Conservation (phyloP, 1,140 invertebrate species). For the Drosophila arawakana region DNA sequence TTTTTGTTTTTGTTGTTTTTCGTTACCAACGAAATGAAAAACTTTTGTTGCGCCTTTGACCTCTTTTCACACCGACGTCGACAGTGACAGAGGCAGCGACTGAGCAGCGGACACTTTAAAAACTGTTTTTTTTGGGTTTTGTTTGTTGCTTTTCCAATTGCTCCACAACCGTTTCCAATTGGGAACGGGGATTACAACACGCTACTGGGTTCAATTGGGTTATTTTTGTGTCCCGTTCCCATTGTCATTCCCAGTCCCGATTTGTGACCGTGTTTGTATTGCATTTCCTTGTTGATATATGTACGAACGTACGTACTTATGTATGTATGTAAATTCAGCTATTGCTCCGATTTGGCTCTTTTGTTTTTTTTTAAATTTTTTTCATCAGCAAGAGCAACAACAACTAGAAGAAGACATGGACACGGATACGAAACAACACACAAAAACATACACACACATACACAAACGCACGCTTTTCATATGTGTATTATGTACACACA, state of each 20-base stretch:
- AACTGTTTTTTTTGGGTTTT: conserved; percentile 38
- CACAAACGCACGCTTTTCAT: conserved; percentile 35
- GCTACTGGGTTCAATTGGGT: conserved; percentile 25
- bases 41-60: conserved; percentile 79
- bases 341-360: conserved; percentile 71
- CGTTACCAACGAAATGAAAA: conserved; percentile 53
- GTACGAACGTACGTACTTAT: conserved; percentile 31
- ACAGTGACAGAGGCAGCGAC: conserved; percentile 31
- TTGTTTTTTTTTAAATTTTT: conserved; percentile 61
- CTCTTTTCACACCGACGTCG: conserved; percentile 69
- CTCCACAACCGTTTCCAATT: conserved; percentile 22
- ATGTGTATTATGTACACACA: conserved; percentile 65
- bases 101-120: conserved; percentile 38
- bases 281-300: conserved; percentile 70
- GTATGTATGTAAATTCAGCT: conserved; percentile 45
- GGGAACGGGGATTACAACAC: conserved; percentile 54
- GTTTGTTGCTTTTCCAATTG: conserved; percentile 33
- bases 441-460: conserved; percentile 27
- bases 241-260: conserved; percentile 13
- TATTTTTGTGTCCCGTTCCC: conserved; percentile 15
- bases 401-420: conserved; percentile 21
- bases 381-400: conserved; percentile 44
- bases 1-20: conserved; percentile 43
- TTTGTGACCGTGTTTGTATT: conserved; percentile 55
- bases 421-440: conserved; percentile 17